Conservation (phyloP, 2,888 invertebrate species). For the Drosophila infuscata region DNA sequence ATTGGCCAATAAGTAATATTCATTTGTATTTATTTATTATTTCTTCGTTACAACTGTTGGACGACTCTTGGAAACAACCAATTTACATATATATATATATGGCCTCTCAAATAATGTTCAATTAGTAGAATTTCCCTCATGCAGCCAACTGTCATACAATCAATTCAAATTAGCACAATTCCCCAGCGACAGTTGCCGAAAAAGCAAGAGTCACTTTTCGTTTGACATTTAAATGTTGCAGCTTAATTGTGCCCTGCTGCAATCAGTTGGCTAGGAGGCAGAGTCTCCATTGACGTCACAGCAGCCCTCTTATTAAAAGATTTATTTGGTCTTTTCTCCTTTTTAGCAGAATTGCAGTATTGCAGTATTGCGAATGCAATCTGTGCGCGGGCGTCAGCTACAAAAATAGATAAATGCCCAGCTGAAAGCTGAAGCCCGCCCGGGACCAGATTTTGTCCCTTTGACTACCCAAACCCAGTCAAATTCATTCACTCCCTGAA, state of each 20-base stretch:
- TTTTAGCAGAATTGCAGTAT: background rate
- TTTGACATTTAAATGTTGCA: background rate
- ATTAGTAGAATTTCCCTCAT: background rate
- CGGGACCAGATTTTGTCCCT: constrained; percentile 30
- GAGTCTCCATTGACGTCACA: background rate
- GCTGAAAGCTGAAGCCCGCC: constrained; percentile 2
- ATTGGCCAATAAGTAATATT: background rate
- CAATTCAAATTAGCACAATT: background rate
- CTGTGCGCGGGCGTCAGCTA: constrained; percentile 27
- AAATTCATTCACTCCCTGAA: background rate
- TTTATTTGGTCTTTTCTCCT: background rate
- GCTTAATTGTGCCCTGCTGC: background rate
- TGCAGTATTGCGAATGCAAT: constrained; percentile 11
- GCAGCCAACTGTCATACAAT: background rate
- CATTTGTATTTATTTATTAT: background rate
- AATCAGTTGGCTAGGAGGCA: background rate
- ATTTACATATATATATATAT: background rate
- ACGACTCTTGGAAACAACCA: background rate
- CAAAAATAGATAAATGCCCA: constrained; percentile 51
- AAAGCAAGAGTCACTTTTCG: background rate
- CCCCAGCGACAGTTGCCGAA: background rate
- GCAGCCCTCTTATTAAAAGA: background rate
- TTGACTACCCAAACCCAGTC: background rate
- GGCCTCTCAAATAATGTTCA: background rate
- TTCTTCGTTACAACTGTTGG: background rate